phyloP scores from a whole-genome alignment of 1,140 invertebrate genomes.

The Leptestheria dahalacensis region DNA sequence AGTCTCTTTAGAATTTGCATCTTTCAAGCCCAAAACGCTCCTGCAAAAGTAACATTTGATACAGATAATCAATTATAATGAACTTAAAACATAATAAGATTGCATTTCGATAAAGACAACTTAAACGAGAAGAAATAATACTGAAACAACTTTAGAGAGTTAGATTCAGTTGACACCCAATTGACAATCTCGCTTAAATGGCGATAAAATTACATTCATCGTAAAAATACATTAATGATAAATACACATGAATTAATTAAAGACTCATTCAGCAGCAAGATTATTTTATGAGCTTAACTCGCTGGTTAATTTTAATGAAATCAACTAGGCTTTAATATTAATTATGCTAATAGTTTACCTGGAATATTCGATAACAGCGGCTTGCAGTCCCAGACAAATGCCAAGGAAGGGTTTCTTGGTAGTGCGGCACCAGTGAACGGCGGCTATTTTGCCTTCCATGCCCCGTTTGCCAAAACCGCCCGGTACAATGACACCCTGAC shows the following conservation, averaged over 20 bases:
- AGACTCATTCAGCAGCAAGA: no score
- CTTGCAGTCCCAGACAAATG: constrained; percentile 93
- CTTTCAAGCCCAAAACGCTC: constrained; percentile 59
- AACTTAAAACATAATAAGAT: background rate
- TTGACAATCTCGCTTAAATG: no score
- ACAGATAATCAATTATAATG: background rate
- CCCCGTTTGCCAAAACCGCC: constrained; percentile 94
- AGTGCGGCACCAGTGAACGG: constrained; percentile 80
- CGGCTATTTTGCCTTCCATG: constrained; percentile 89
- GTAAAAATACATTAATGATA: no score
- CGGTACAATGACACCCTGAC: constrained; percentile 90
- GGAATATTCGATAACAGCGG: constrained; percentile 92
- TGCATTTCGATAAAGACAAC: no score
- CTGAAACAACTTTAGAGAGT: no score
- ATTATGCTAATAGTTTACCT: constrained; percentile 26
- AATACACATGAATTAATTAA: no score
- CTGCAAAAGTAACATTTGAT: constrained; percentile 26
- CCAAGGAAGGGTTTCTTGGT: constrained; percentile 84
- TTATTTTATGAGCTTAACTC: no score
- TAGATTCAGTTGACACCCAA: no score
- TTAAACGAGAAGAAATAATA: no score
- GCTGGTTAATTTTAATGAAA: no score
- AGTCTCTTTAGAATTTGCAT: constrained; percentile 80
- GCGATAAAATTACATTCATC: no score
- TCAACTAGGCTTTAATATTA: background rate